phyloP scores from a whole-genome alignment of 2,888 invertebrate species.

The Sarcophaga carnaria region DNA sequence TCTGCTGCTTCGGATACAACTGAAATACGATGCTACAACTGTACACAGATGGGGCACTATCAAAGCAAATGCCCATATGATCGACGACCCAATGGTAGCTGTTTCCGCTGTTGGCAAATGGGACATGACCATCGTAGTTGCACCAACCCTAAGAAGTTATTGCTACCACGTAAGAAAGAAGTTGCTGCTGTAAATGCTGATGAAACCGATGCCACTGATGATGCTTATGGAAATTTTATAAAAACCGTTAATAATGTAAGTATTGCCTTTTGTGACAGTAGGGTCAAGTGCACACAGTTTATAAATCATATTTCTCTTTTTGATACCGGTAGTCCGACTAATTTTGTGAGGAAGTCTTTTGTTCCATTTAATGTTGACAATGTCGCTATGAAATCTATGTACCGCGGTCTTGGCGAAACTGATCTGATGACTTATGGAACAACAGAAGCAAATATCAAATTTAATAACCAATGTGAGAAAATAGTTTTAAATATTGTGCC shows the following conservation, averaged over 20 bases:
- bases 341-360: constrained; percentile 29
- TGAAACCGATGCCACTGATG: neutral
- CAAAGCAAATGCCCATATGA: constrained; percentile 55
- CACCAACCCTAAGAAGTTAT: constrained; percentile 53
- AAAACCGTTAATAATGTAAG: constrained; percentile 55
- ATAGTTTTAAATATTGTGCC: constrained; percentile 36
- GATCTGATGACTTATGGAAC: constrained; percentile 35
- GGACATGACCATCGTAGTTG: constrained; percentile 54
- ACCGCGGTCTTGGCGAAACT: constrained; percentile 16
- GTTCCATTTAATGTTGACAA: constrained; percentile 39
- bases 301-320: constrained; percentile 58
- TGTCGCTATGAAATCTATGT: constrained; percentile 12
- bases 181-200: constrained; percentile 15
- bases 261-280: constrained; percentile 25
- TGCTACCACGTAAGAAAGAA: neutral
- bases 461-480: constrained; percentile 34
- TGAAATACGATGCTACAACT: too few relatives aligned
- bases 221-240: constrained; percentile 3
- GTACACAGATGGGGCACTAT: constrained; percentile 38
- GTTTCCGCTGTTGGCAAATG: constrained; percentile 55
- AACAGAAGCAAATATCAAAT: constrained; percentile 47
- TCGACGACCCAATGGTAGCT: constrained; percentile 47
- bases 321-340: constrained; percentile 58
- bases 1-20: neutral
- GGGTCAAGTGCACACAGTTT: constrained; percentile 41